Evolutionary conservation across 2,797 vertebrate species (phyloP).

Genomic region (Coilia nasus): DNA sequence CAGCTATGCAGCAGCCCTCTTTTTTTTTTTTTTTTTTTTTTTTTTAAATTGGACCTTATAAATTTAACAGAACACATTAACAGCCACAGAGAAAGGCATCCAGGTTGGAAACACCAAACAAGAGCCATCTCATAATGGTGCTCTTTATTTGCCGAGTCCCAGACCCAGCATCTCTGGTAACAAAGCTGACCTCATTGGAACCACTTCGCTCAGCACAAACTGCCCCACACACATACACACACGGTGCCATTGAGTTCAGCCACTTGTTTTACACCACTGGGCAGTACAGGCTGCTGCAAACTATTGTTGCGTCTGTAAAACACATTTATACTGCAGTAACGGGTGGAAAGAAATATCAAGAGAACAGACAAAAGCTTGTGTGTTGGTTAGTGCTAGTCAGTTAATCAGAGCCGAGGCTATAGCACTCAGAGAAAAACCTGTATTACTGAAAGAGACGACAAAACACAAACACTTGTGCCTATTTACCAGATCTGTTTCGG

Average conservation of each 20-base stretch:
- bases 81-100: not conserved
- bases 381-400: not conserved
- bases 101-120: not conserved
- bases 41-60: not conserved
- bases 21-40: not conserved
- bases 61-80: not conserved
- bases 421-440: not conserved
- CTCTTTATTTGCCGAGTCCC: not conserved
- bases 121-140: not conserved
- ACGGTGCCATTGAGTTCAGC: constrained; percentile 37
- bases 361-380: too few relatives aligned
- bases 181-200: constrained; percentile 31
- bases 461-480: not conserved
- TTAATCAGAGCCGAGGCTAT: not conserved
- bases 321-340: not conserved
- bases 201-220: constrained; percentile 45
- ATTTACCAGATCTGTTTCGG: constrained; percentile 98
- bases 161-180: not conserved
- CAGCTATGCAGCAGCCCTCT: not conserved
- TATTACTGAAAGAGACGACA: not conserved
- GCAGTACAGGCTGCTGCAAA: not conserved
- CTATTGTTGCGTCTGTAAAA: not conserved
- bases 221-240: constrained; percentile 28
- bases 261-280: not conserved
- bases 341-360: not conserved